These are phyloP conservation scores for Epizoanthus ramosus DNA, from an alignment of 92 coral and sea anemone species.

Conservation along the genomic window DNA sequence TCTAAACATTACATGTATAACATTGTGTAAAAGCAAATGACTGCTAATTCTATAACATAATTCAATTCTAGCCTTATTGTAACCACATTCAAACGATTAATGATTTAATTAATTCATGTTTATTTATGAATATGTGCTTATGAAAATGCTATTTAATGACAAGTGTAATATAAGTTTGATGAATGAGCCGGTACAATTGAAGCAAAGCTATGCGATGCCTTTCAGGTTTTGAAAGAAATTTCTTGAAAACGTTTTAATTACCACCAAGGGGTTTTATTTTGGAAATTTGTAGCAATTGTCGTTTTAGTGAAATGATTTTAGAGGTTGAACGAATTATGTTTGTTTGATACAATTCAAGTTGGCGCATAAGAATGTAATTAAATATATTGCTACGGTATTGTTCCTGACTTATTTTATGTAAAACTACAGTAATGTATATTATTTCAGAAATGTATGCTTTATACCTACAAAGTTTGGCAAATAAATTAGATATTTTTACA, in stretches of 20 bases:
- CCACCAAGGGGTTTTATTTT: no score
- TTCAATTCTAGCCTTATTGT: neutral
- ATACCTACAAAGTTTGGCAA: no score
- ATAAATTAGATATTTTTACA: no score
- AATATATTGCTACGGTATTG: no score
- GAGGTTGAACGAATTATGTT: no score
- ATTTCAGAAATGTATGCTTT: no score
- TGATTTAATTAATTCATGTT: neutral
- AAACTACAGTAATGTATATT: no score
- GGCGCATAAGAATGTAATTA: no score
- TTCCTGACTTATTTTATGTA: no score
- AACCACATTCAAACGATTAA: neutral
- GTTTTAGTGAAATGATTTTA: no score
- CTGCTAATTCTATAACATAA: neutral
- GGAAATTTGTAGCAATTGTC: no score
- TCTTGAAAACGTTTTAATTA: neutral
- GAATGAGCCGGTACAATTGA: neutral
- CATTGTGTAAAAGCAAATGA: neutral
- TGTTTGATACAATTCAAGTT: no score
- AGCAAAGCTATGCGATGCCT: neutral
- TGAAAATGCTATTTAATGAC: slow-evolving; percentile 1
- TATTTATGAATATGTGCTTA: neutral
- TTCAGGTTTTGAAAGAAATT: neutral
- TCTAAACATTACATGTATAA: neutral
- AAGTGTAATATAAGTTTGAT: neutral